These are phyloP conservation scores for Tyria jacobaeae DNA, from an alignment of 2,888 invertebrate genomes.

Conservation along the genomic window DNA sequence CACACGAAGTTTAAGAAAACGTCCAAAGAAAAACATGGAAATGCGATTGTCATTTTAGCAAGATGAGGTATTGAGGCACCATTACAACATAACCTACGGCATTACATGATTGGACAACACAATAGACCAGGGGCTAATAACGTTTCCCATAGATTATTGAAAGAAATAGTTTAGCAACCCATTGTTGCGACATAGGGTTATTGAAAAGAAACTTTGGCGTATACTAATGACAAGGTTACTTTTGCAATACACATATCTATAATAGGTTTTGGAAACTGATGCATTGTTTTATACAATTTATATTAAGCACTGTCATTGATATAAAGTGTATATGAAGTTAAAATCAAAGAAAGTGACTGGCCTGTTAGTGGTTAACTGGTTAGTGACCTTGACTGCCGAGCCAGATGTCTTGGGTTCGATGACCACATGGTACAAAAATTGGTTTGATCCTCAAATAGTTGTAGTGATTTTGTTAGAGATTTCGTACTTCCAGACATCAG, in stretches of 20 bases:
- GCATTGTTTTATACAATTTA: not conserved
- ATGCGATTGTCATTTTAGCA: not conserved
- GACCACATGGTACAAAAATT: no score
- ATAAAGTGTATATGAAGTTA: no score
- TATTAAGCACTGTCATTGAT: no score
- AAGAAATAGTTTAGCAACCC: conserved; percentile 68
- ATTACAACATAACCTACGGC: conserved; percentile 25
- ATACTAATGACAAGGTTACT: conserved; percentile 41
- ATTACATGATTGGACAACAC: conserved; percentile 54
- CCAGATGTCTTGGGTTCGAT: no score
- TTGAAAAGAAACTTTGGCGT: conserved; percentile 41
- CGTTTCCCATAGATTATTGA: conserved; percentile 64
- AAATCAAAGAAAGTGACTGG: no score
- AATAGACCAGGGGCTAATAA: conserved; percentile 58
- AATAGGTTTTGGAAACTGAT: not conserved
- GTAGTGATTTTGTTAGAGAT: no score
- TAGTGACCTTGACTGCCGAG: no score
- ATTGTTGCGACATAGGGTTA: conserved; percentile 62
- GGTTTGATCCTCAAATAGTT: no score
- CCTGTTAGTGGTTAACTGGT: no score
- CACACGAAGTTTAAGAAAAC: not conserved
- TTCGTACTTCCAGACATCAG: no score
- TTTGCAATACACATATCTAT: conserved; percentile 25
- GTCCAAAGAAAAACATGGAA: not conserved
- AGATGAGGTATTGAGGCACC: conserved; percentile 1